Percentiles rank a stretch among this genome's conserved stretches.
phyloP scores from a whole-genome alignment of 92 coral and sea anemone genomes.

The Epizoanthus illoricatus region DNA sequence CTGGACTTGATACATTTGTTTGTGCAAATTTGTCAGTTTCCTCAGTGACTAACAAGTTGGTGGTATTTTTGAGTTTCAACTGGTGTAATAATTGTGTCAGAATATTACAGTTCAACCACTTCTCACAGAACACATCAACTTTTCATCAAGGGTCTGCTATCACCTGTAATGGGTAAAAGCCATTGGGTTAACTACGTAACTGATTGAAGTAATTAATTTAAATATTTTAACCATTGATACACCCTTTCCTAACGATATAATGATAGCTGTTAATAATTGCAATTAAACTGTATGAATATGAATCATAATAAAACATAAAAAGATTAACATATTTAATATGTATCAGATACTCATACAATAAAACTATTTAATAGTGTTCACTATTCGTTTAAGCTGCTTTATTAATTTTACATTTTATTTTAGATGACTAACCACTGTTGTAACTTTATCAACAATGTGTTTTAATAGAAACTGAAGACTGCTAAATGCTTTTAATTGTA shows the following conservation, averaged over 20 bases:
- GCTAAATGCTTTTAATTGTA: too few relatives aligned
- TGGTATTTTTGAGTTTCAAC: too few relatives aligned
- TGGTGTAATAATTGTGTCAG: too few relatives aligned
- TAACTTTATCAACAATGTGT: not conserved
- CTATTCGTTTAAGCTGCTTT: not conserved
- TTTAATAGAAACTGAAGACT: too few relatives aligned
- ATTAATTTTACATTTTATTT: not conserved
- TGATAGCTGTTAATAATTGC: too few relatives aligned
- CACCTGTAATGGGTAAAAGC: constrained; percentile 10
- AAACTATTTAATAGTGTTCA: not conserved
- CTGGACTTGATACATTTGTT: too few relatives aligned
- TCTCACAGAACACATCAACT: constrained; percentile 41
- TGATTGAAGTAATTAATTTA: not conserved
- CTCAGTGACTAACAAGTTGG: too few relatives aligned
- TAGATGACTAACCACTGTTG: not conserved
- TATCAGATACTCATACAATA: not conserved
- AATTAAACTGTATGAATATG: too few relatives aligned
- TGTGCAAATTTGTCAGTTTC: too few relatives aligned
- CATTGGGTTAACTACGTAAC: not conserved
- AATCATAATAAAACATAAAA: too few relatives aligned
- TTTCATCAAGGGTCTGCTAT: not conserved
- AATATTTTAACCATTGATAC: not conserved
- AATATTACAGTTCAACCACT: not conserved
- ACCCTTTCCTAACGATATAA: too few relatives aligned
- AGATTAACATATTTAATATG: not conserved